Evolutionary conservation across 2,113 vertebrate genomes (phyloP), one percentile per base, ranked within the genome.

Genomic region (Porphyrio hochstetteri): DNA sequence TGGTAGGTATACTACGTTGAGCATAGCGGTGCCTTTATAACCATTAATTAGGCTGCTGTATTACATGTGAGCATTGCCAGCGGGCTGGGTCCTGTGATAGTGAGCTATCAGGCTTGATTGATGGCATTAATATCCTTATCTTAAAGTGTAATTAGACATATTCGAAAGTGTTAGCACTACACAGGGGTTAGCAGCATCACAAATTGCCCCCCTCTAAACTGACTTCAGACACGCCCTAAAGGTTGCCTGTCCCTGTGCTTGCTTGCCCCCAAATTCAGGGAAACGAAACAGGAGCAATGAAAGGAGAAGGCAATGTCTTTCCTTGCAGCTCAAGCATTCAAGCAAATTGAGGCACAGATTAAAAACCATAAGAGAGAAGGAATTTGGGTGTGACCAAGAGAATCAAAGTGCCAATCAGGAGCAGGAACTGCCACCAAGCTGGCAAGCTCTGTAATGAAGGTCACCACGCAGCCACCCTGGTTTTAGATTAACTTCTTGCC

Each of bases 111-210:
- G 48, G 5, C 24, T 74, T 96, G 95, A 92, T 52, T 84, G 84
- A 93, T 90, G 88, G 63, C 80, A 87, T 89, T 87, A 90, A 81
- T 92, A 88, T 55, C 52, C 44, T 80, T 84, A 90, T 74, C 80
- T 90, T 84, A 82, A 88, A 90, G 50, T 82, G 42, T 60, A 82
- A 96, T 90, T 85, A 94, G 92, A 90, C 70, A 69, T 82, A 76
- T 77, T 81, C 90, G 53, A 93, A 96, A 92, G 63, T 28, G 64
- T 44, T 77, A 67, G 61, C 59, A 52, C 70, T 50, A 42, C 5
- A 15, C 27, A 74, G 35, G 27, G 35, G 60, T 74, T 90, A 80
- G 72, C 67, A 89, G 60, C 55, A 53, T 81, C 90, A 89, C 56
- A 95, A 91, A 95, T 85, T 86, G 93, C 61, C 60, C 86, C 90